Base-by-base conservation (phyloP, 2,888 invertebrate genomes). In the Lasioglossum malachurum region DNA sequence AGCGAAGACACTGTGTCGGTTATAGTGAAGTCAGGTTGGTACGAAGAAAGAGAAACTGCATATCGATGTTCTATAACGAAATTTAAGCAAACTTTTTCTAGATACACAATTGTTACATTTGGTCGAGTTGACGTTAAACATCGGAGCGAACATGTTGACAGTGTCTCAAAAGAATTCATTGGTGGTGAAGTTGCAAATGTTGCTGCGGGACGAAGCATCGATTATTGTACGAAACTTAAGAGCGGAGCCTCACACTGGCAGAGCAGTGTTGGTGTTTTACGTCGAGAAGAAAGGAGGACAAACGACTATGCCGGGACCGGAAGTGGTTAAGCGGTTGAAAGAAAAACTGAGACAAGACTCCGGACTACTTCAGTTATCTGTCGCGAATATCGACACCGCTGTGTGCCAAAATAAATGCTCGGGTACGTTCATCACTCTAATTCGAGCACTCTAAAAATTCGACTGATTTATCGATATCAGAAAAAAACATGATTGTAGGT, bases 341-440 rank as follows among this genome's bases (percentile, higher is more conserved):
- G 96, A 97, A 89, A 97, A 97, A 93, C 95, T 98, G 27, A 96
- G 96, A 87, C 96, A 97, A 82, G 97, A 98, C 94, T 97, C 97
- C 5, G 96, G 97, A 27, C 96, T 98, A 23, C 95, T 98, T 69
- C 97, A 97, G 94, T 96, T 97, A 88, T 97, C 97, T n/a, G 97
- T 98, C 57, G 96, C 97, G 38, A 97, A 97, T 89, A 96, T 99
- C 80, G 98, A 98, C 93, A 98, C 99, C 2, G 96, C 97, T 57
- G 97, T 98, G 82, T 99, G 99, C 94, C 98, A 99, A 93, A 98
- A 98, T 96, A 96, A 98, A 95, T 99, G 99, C 96, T 99, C 99
- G 64, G 98, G 97, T 73, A 93, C 72, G 35, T 16, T 41, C 14
- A 5, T 73, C 53, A 14, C n/a, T 67, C 67, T 67, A 57, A 64